Evolutionary conservation across 1,140 invertebrate genomes (phyloP).

Genomic region (Hetaerina americana): DNA sequence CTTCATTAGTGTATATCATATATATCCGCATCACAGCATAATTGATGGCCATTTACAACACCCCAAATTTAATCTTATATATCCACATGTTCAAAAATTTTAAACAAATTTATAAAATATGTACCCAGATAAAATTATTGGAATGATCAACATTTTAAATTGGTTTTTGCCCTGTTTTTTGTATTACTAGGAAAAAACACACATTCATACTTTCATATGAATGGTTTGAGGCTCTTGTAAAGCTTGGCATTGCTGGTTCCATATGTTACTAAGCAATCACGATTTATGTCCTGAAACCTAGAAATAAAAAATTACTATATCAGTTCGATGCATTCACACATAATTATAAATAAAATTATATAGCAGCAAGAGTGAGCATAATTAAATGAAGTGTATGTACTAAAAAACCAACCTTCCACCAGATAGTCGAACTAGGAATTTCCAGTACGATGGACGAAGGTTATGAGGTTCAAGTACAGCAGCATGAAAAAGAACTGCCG

Average conservation of each 20-base stretch:
- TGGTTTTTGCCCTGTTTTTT: neutral
- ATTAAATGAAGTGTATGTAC: neutral
- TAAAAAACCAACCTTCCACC: constrained; percentile 46
- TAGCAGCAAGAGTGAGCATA: neutral
- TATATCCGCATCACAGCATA: neutral
- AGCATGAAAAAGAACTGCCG: constrained; percentile 64
- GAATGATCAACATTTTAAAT: neutral
- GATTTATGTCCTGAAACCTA: constrained; percentile 2
- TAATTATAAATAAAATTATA: neutral
- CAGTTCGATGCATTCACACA: too few species aligned
- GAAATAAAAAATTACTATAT: constrained; percentile 1
- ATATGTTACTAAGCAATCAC: neutral
- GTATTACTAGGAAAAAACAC: neutral
- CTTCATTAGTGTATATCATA: neutral
- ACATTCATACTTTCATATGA: neutral
- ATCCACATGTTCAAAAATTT: neutral
- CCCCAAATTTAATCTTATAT: neutral
- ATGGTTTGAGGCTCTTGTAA: neutral
- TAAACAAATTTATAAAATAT: neutral
- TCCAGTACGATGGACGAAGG: constrained; percentile 69
- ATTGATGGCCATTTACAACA: neutral
- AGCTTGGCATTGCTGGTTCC: neutral
- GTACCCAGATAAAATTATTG: neutral
- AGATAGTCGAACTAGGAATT: constrained; percentile 61
- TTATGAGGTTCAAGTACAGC: constrained; percentile 66